Base-by-base conservation (phyloP, 2,113 vertebrate species). In the Gymnarchus niloticus region DNA sequence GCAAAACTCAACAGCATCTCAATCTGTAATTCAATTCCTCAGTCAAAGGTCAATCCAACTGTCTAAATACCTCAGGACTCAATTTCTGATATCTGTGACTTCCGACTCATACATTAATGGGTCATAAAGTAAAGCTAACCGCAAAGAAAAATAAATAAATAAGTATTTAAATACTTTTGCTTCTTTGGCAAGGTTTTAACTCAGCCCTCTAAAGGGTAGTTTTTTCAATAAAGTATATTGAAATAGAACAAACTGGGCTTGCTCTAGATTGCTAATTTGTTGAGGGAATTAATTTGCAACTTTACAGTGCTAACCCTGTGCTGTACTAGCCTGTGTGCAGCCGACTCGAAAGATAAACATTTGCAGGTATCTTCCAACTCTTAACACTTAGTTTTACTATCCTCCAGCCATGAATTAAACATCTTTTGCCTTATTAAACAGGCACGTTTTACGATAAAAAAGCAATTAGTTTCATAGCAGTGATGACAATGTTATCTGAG, bases 391-490 rank as follows among this genome's bases (percentile, higher is more conserved):
- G 3, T 56, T 23, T 28, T 56, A 51, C 51, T 82, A 54, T 37
- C 51, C 49, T 82, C 51, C 17, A 51, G 51, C 48, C 51, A 33
- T n/a, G 25, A 82, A 56, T 82, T 82, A 82, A 54, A 82, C 80
- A 54, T 56, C 41, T 81, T 51, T 51, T 51, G 51, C 80, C 80
- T 54, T 82, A 54, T 82, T 82, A 82, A 82, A n/a, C 51, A 82
- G 19, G 33, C 25, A n/a, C 25, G 14, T 56, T 82, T 82, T 82
- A 82, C n/a, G 51, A 82, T 82, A 82, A 82, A 28, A 28, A 82
- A 54, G 80, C 51, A 54, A 82, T 82, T 82, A 82, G 80, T 56
- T 82, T 37, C 48, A 37, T 54, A 8, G 14, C 51, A 6, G 14
- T 28, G 2, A 54, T 6, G n/a, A 82, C 51, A 82, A 19, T 41